phyloP scores from a whole-genome alignment of 2,888 invertebrate species.

The Campoplex capitator region DNA sequence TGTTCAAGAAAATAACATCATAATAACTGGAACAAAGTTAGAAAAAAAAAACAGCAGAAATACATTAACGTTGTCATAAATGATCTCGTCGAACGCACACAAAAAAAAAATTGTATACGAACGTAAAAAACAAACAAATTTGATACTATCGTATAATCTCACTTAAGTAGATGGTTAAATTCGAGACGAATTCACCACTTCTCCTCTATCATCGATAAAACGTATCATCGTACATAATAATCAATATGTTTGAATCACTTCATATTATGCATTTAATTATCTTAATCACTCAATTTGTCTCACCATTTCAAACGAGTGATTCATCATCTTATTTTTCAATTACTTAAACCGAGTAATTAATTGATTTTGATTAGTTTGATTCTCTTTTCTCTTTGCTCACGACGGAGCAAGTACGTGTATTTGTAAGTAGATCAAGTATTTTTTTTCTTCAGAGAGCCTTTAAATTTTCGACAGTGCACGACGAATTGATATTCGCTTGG shows the following conservation, averaged over 20 bases:
- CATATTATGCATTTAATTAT: constrained; percentile 4
- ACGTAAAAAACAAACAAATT: constrained; percentile 50
- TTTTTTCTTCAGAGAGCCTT: constrained; percentile 38
- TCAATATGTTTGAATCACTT: constrained; percentile 7
- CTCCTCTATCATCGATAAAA: constrained; percentile 28
- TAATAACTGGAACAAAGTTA: not conserved
- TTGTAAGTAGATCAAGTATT: constrained; percentile 35
- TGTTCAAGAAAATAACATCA: constrained; percentile 3
- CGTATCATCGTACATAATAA: constrained; percentile 1
- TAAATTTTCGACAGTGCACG: constrained; percentile 24
- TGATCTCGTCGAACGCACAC: constrained; percentile 13
- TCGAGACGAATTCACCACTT: constrained; percentile 46
- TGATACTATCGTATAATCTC: constrained; percentile 75
- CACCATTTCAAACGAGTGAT: constrained; percentile 5
- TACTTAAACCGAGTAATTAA: constrained; percentile 32
- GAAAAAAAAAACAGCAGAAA: not conserved
- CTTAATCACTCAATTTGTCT: constrained; percentile 20
- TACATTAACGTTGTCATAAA: not conserved
- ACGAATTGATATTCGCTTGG: constrained; percentile 32
- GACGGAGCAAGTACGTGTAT: constrained; percentile 14
- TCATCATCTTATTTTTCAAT: not conserved
- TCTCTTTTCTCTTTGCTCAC: constrained; percentile 14
- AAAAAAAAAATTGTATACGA: constrained; percentile 20
- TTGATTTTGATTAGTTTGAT: constrained; percentile 17
- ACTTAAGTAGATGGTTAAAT: constrained; percentile 68